Conservation (phyloP, 2,113 vertebrate genomes). For the Austrofundulus limnaeus region DNA sequence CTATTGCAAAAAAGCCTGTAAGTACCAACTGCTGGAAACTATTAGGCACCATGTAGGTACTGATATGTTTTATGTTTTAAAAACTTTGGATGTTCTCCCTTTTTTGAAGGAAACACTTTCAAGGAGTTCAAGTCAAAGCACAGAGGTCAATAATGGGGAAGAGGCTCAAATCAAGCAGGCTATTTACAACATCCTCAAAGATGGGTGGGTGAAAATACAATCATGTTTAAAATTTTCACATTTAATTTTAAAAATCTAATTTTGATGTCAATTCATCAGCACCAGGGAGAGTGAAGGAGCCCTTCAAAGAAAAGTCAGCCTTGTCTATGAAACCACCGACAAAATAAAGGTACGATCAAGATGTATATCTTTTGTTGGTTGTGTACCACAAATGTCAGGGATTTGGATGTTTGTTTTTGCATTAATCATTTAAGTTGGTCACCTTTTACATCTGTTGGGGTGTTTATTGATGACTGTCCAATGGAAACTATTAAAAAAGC, state of each 20-base stretch:
- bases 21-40: conserved; percentile 13
- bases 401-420: too few relatives aligned
- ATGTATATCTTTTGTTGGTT: too few relatives aligned
- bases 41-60: background rate
- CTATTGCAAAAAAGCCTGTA: conserved; percentile 82
- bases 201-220: conserved; percentile 76
- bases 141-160: conserved; percentile 51
- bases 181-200: conserved; percentile 80
- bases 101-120: conserved; percentile 83
- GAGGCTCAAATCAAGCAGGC: conserved; percentile 75
- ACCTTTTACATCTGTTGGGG: too few relatives aligned
- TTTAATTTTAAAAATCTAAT: background rate
- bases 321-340: conserved; percentile 77
- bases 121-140: conserved; percentile 74
- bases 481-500: too few relatives aligned
- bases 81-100: background rate
- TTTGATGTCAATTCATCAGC: conserved; percentile 64
- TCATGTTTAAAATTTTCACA: background rate
- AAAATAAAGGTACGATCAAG: conserved; percentile 73
- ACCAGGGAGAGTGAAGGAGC: conserved; percentile 76
- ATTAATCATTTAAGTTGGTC: too few relatives aligned
- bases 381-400: too few relatives aligned
- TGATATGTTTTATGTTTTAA: conserved; percentile 5
- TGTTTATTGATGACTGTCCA: too few relatives aligned
- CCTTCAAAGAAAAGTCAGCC: conserved; percentile 76